Evolutionary conservation across 2,113 vertebrate genomes (phyloP).

Genomic region (Bubo scandiacus): DNA sequence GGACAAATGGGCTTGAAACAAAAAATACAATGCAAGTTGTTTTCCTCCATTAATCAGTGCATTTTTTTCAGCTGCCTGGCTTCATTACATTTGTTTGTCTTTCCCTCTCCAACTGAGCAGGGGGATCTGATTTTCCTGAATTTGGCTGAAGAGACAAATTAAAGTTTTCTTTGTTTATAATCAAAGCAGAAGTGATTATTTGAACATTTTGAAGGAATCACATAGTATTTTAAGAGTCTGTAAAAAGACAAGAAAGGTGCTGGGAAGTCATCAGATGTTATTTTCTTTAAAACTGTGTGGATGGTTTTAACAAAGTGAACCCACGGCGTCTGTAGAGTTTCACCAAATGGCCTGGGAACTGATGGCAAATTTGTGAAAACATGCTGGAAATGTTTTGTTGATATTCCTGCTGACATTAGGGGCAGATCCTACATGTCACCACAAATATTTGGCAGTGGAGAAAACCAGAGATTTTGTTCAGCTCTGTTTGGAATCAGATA

Average conservation of each 20-base stretch:
- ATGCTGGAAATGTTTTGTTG: constrained; percentile 71
- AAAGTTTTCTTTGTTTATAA: constrained; percentile 68
- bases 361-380: constrained; percentile 73
- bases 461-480: constrained; percentile 65
- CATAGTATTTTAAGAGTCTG: constrained; percentile 20
- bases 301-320: constrained; percentile 53
- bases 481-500: constrained; percentile 68
- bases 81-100: constrained; percentile 61
- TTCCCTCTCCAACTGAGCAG: constrained; percentile 50
- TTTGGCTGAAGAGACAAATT: constrained; percentile 56
- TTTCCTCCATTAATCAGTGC: constrained; percentile 45
- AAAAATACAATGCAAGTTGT: neutral
- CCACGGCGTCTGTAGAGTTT: constrained; percentile 51
- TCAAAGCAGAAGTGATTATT: constrained; percentile 58
- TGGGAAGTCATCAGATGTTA: constrained; percentile 29
- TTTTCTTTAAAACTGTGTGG: neutral
- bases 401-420: constrained; percentile 74
- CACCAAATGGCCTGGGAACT: constrained; percentile 68
- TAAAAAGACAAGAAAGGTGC: constrained; percentile 47
- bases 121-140: constrained; percentile 60
- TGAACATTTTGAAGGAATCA: constrained; percentile 50
- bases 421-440: constrained; percentile 74
- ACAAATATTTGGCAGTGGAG: constrained; percentile 73
- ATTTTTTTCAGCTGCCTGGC: constrained; percentile 15
- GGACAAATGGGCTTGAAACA: neutral